These are phyloP conservation scores for Amphipoea oculea DNA, from an alignment of 2,888 invertebrate species.

Conservation along the genomic window DNA sequence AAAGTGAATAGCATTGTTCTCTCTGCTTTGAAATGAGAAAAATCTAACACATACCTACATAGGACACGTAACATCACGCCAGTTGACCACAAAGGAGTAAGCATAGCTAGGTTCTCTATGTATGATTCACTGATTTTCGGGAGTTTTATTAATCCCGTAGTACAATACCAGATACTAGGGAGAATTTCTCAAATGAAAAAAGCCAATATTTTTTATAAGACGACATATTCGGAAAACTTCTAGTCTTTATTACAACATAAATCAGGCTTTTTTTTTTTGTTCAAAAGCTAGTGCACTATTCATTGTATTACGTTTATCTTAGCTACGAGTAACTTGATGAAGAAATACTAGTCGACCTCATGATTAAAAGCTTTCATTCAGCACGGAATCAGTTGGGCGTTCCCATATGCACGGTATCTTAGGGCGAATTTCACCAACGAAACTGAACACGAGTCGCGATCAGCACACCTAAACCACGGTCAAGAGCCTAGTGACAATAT, in stretches of 20 bases:
- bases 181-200: no score
- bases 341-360: not conserved
- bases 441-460: not conserved
- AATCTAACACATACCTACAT: not conserved
- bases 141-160: not conserved
- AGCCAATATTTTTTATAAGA: no score
- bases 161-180: not conserved
- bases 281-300: no score
- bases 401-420: not conserved
- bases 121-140: not conserved
- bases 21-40: not conserved
- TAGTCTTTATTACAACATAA: not conserved
- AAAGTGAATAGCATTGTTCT: not conserved
- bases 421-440: not conserved
- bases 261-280: not conserved
- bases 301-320: not conserved
- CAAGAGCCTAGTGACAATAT: not conserved
- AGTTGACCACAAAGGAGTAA: not conserved
- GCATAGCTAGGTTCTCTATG: not conserved
- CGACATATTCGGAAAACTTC: not conserved
- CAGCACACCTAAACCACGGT: not conserved
- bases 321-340: not conserved
- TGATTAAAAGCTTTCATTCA: constrained; percentile 7
- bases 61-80: not conserved
- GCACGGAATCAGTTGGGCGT: constrained; percentile 24